Conservation (phyloP, 2,113 vertebrate species). For the Motacilla tschutschensis region DNA sequence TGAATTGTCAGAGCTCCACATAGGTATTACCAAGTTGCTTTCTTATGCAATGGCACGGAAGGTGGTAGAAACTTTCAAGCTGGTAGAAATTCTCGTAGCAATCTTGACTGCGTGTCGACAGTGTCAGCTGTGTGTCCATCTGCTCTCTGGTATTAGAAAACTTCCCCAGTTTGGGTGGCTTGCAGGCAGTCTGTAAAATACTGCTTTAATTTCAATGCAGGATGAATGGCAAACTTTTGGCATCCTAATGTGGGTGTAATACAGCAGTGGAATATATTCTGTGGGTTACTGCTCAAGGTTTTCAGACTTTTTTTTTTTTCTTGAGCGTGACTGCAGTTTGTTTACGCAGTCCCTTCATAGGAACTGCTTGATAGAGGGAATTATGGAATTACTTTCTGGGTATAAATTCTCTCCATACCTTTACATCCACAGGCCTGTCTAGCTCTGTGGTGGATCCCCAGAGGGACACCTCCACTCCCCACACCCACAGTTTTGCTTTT, state of each 20-base stretch:
- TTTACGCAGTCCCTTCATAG: neutral
- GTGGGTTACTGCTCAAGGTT: neutral
- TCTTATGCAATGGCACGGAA: neutral
- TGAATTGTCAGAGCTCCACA: neutral
- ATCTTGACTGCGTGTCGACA: fast-evolving
- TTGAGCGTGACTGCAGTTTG: neutral
- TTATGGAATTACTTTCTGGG: neutral
- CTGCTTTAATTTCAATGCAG: neutral
- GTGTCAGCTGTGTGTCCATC: neutral
- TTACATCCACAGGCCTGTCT: neutral
- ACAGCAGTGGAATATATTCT: neutral
- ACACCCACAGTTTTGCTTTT: neutral
- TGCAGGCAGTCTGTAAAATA: neutral
- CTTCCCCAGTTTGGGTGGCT: neutral
- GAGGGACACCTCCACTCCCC: neutral
- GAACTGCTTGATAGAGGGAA: neutral
- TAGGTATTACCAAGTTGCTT: neutral
- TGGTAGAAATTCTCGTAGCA: neutral
- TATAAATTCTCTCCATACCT: neutral
- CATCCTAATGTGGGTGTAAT: neutral
- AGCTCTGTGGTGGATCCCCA: neutral
- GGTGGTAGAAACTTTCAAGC: neutral
- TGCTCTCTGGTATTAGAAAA: neutral
- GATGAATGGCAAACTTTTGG: neutral
- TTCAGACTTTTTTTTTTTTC: neutral